Evolutionary conservation across 2,888 invertebrate genomes (phyloP).

Genomic region (Villa cingulata): DNA sequence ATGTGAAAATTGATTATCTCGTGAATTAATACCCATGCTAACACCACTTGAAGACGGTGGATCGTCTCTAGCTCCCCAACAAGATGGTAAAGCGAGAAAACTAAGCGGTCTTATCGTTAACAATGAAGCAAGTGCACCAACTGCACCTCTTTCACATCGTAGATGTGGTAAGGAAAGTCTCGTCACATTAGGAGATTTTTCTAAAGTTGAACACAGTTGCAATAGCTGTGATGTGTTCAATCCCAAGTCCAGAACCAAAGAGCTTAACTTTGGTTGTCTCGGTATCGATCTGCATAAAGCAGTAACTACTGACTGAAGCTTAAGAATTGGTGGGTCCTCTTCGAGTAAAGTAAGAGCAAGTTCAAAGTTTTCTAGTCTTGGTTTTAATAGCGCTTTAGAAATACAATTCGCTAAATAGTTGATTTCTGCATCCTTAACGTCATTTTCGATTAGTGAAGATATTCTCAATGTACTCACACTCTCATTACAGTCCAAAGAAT

Average conservation of each 20-base stretch:
- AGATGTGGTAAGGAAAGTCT: slow-evolving; percentile 42
- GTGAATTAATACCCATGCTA: slow-evolving; percentile 36
- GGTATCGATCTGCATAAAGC: slow-evolving; percentile 35
- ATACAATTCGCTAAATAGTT: slow-evolving; percentile 37
- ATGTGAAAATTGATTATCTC: neutral
- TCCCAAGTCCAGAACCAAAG: slow-evolving; percentile 41
- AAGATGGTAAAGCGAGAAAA: slow-evolving; percentile 39
- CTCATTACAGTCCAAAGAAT: slow-evolving; percentile 39
- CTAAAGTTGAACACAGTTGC: slow-evolving; percentile 39
- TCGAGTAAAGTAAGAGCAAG: slow-evolving; percentile 41
- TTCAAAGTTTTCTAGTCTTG: slow-evolving; percentile 40
- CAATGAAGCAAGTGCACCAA: slow-evolving; percentile 38
- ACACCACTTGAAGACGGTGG: slow-evolving; percentile 40
- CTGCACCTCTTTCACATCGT: slow-evolving; percentile 41
- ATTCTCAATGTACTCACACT: slow-evolving; percentile 40
- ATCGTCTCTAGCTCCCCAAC: slow-evolving; percentile 40
- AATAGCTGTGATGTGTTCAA: slow-evolving; percentile 40
- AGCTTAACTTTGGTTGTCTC: slow-evolving; percentile 31
- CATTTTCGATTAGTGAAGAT: slow-evolving; percentile 40
- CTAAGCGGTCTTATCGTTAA: slow-evolving; percentile 38
- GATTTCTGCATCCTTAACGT: slow-evolving; percentile 39
- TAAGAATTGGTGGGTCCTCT: slow-evolving; percentile 37
- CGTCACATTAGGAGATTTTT: slow-evolving; percentile 38
- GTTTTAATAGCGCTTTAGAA: slow-evolving; percentile 36
- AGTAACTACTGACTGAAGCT: slow-evolving; percentile 41